These are phyloP conservation scores for Manacus vitellinus DNA, from an alignment of 2,113 vertebrate genomes.

Conservation along the genomic window DNA sequence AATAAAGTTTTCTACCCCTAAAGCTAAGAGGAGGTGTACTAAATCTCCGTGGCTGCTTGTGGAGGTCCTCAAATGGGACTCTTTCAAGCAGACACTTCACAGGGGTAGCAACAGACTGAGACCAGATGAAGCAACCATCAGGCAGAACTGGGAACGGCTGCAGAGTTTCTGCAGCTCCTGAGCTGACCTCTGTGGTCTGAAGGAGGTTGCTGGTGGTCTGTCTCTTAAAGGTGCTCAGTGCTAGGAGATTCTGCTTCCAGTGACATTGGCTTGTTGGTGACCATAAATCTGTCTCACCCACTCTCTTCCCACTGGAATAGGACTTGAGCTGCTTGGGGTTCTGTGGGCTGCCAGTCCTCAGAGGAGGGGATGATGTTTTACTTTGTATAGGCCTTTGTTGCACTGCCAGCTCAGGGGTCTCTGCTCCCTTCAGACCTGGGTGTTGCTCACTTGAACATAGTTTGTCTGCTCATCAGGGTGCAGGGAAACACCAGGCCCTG, in stretches of 20 bases:
- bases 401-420: background rate
- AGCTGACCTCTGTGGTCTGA: background rate
- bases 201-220: background rate
- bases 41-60: background rate
- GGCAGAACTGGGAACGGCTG: background rate
- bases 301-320: background rate
- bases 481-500: background rate
- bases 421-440: background rate
- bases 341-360: background rate
- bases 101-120: background rate
- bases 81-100: background rate
- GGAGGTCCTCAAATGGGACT: background rate
- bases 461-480: background rate
- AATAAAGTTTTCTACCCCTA: background rate
- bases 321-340: background rate
- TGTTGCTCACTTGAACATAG: background rate
- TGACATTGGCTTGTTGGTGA: fast-evolving
- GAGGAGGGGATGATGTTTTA: background rate
- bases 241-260: background rate
- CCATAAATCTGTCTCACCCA: background rate
- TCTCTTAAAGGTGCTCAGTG: background rate
- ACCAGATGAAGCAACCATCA: background rate
- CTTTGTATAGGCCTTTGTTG: background rate
- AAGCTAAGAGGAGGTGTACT: background rate
- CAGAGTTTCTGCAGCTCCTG: background rate